Base-by-base conservation (phyloP, 2,113 vertebrate genomes). In the Neodontobutis hainanensis region DNA sequence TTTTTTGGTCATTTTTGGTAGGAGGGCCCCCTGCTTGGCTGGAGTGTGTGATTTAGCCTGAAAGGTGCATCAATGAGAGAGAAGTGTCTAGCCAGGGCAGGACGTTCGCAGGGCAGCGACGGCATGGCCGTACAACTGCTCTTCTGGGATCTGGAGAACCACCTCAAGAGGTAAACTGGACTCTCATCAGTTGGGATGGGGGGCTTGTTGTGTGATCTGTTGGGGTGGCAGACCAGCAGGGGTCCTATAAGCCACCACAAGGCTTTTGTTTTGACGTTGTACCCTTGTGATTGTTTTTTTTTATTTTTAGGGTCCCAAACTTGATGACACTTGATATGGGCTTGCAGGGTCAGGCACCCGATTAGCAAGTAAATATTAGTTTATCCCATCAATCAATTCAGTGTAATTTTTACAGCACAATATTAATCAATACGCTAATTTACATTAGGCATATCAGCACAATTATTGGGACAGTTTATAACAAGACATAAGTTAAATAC, bases 91-190 rank as follows among this genome's bases (percentile, higher is more conserved):
- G 5, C 70, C 36, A 58, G 53, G 73, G 61, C 68, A 52, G 72
- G 81, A 78, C 70, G 79, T 75, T 75, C 46, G 8, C 80, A 50
- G 77, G 78, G 74, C 77, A 63, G 62, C 67, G 59, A 86, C 65
- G 44, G 61, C 69, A 85, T 85, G 87, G 65, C 87, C 14, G 58
- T 90, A 6, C 82, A 84, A 61, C 75, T 90, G 77, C 77, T 92
- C 77, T 89, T 91, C 83, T 91, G 89, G 87, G 86, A 91, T 64
- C 86, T 92, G 80, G 88, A 91, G 84, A 85, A 84, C 57, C 86
- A 87, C 82, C 77, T 89, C 71, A 89, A 88, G 85, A 91, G 90
- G 90, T 91, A 90, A 90, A 43, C 6, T 63, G 68, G 64, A 55
- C 70, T 67, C 16, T 9, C 9, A 77, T 68, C 15, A 58, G 68